These are phyloP conservation scores for Brachypteracias leptosomus DNA, from an alignment of 2,113 vertebrate species.

Conservation along the genomic window DNA sequence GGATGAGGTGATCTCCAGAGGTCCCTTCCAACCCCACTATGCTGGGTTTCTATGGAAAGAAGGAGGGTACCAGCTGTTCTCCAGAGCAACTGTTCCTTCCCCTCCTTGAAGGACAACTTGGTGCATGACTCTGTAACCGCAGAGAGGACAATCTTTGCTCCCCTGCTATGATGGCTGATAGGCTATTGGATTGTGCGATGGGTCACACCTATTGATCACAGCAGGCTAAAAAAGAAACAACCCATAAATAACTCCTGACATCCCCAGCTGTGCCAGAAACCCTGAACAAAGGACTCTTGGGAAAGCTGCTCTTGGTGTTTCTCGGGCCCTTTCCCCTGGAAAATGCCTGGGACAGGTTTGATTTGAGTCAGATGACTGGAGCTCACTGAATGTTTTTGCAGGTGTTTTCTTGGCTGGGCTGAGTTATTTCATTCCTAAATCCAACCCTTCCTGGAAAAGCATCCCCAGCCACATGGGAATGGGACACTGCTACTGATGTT, in stretches of 20 bases:
- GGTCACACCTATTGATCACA: slow-evolving; percentile 53
- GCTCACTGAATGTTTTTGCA: not conserved
- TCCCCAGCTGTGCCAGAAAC: slow-evolving; percentile 17
- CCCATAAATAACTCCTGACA: slow-evolving; percentile 43
- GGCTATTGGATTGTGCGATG: not conserved
- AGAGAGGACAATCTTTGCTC: not conserved
- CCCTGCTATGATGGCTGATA: not conserved
- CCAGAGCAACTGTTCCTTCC: not conserved
- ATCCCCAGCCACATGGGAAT: not conserved
- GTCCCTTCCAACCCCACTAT: not conserved
- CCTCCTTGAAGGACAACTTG: not conserved
- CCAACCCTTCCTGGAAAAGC: not conserved
- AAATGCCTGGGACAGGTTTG: not conserved
- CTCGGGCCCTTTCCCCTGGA: not conserved
- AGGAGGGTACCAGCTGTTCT: not conserved
- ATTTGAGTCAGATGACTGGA: not conserved
- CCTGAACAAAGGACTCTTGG: not conserved
- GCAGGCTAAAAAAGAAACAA: slow-evolving; percentile 10
- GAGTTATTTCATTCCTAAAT: not conserved
- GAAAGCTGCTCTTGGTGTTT: not conserved
- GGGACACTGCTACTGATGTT: not conserved
- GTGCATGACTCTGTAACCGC: not conserved
- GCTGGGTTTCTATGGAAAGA: not conserved
- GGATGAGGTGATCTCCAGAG: not conserved
- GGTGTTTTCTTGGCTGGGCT: not conserved